Conservation (phyloP, 37 sponge, comb jelly and placozoan genomes). For the Tethya wilhelma region DNA sequence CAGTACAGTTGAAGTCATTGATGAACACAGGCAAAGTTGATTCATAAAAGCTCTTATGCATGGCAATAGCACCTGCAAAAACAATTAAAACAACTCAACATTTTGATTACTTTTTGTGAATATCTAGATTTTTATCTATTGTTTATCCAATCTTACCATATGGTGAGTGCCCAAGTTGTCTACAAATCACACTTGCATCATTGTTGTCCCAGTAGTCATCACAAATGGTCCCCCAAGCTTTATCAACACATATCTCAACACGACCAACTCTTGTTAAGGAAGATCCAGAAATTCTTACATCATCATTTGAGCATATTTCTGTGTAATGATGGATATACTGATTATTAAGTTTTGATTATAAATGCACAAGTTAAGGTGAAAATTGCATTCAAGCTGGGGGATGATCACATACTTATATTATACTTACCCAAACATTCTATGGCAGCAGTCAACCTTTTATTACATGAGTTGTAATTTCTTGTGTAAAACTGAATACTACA, state of each 20-base stretch:
- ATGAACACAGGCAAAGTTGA: background rate
- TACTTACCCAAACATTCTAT: background rate
- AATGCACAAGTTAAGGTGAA: background rate
- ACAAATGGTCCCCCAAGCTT: too few relatives aligned
- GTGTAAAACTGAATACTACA: background rate
- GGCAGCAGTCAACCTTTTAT: background rate
- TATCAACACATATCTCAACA: too few relatives aligned
- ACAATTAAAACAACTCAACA: background rate
- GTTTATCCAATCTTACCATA: background rate
- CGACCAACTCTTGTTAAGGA: background rate
- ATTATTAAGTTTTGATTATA: too few relatives aligned
- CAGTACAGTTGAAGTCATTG: conserved; percentile 21
- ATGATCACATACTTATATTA: too few relatives aligned
- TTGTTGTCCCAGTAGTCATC: too few relatives aligned
- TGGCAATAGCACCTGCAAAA: background rate
- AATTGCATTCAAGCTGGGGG: too few relatives aligned
- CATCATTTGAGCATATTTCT: background rate
- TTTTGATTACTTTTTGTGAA: background rate
- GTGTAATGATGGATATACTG: too few relatives aligned
- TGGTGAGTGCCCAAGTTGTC: background rate
- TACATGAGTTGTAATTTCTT: background rate
- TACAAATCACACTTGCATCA: too few relatives aligned
- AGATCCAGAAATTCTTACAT: background rate
- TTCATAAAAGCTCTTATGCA: background rate
- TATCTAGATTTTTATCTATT: too few relatives aligned